Percentiles rank a stretch among this genome's conserved stretches.
Evolutionary conservation across 2,888 invertebrate species (phyloP).

Genomic region (Diploptera punctata): DNA sequence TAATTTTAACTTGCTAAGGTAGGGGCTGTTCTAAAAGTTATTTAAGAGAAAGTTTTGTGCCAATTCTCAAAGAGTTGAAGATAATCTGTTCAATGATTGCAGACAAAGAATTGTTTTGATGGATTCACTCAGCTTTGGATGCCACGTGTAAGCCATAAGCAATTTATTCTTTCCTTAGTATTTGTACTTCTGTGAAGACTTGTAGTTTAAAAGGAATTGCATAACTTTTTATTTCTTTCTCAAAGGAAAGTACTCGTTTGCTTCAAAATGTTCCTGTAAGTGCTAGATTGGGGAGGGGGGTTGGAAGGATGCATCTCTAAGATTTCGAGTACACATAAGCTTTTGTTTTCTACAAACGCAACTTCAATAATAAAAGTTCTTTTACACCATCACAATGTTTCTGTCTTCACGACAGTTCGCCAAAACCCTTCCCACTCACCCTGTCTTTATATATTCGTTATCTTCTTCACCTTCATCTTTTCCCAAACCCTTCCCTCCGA

Average conservation of each 20-base stretch:
- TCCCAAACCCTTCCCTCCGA: neutral
- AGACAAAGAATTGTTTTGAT: too few species aligned
- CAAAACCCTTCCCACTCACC: neutral
- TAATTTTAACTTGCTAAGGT: too few species aligned
- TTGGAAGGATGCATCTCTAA: neutral
- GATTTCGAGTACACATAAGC: neutral
- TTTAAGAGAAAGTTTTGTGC: too few species aligned
- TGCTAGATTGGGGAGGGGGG: neutral
- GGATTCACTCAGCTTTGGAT: too few species aligned
- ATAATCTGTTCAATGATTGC: too few species aligned
- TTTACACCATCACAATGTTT: neutral
- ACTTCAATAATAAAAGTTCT: conserved; percentile 15
- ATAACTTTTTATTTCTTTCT: neutral
- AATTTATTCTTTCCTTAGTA: too few species aligned
- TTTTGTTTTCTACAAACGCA: conserved; percentile 6
- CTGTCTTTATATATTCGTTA: neutral
- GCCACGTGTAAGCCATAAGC: too few species aligned
- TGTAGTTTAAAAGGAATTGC: neutral
- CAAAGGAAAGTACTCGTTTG: neutral
- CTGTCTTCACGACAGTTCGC: neutral
- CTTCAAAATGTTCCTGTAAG: neutral
- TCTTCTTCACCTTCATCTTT: neutral
- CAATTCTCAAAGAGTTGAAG: too few species aligned
- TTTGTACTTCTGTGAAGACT: neutral
- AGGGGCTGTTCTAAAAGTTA: too few species aligned